A percentile compares a stretch with the other conserved stretches of the same genome.
Evolutionary conservation across 1,140 invertebrate genomes (phyloP).

Genomic region (Vanessa tameamea): DNA sequence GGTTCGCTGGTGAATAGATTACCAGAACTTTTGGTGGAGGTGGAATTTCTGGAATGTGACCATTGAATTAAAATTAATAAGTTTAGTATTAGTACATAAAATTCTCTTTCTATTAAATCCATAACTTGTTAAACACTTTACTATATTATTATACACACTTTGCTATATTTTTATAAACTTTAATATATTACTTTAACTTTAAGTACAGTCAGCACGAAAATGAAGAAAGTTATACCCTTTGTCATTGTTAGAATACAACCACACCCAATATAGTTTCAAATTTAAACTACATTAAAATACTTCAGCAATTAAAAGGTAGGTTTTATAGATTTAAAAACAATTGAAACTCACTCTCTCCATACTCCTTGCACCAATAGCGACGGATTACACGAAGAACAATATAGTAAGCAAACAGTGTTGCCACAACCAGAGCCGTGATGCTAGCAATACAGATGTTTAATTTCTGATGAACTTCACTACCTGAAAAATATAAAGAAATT

Average conservation of each 20-base stretch:
- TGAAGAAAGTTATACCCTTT: too few relatives aligned
- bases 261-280: too few relatives aligned
- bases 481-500: constrained; percentile 42
- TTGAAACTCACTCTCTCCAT: constrained; percentile 54
- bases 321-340: background rate
- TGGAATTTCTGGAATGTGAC: constrained; percentile 50
- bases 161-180: too few relatives aligned
- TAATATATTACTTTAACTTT: too few relatives aligned
- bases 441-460: constrained; percentile 73
- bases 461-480: constrained; percentile 51
- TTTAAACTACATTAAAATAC: background rate
- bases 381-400: constrained; percentile 56
- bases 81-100: too few relatives aligned
- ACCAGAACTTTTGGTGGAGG: constrained; percentile 66
- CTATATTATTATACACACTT: too few relatives aligned
- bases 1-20: constrained; percentile 61
- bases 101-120: too few relatives aligned
- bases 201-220: too few relatives aligned
- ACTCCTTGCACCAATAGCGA: constrained; percentile 68
- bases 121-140: too few relatives aligned
- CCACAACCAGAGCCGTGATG: constrained; percentile 64
- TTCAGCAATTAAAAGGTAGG: background rate
- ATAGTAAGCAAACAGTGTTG: constrained; percentile 68
- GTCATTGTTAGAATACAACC: too few relatives aligned
- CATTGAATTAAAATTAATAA: too few relatives aligned